A percentile compares a stretch with the other conserved stretches of the same genome.
Evolutionary conservation across 1,140 invertebrate species (phyloP).

Genomic region (Lordiphosa clarofinis): DNA sequence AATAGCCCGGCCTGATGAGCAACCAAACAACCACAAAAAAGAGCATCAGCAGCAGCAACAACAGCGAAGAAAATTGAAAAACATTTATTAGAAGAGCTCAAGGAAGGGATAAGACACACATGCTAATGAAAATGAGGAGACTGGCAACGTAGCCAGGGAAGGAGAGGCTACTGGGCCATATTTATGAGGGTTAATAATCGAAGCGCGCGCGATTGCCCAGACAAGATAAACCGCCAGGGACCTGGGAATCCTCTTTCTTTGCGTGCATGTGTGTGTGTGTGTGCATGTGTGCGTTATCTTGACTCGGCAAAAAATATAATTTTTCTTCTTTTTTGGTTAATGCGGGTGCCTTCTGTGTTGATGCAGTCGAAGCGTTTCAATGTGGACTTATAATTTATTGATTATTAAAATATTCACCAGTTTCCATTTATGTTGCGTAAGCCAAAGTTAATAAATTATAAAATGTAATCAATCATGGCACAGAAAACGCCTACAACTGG

Average conservation of each 20-base stretch:
- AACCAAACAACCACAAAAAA: constrained; percentile 8
- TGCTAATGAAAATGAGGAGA: constrained; percentile 57
- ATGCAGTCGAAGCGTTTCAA: not conserved
- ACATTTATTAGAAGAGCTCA: constrained; percentile 62
- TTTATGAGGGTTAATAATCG: constrained; percentile 77
- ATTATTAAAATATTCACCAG: constrained; percentile 50
- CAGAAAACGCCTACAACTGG: constrained; percentile 2
- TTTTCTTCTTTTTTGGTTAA: constrained; percentile 16
- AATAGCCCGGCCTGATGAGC: constrained; percentile 47
- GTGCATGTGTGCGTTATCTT: constrained; percentile 43
- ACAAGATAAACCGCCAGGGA: constrained; percentile 53
- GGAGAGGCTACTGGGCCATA: constrained; percentile 18
- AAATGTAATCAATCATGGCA: constrained; percentile 53
- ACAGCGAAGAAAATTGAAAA: constrained; percentile 72
- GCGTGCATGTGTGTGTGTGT: constrained; percentile 6
- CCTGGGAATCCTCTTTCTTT: constrained; percentile 9
- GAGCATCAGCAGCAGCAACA: constrained; percentile 31
- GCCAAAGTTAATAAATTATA: constrained; percentile 54
- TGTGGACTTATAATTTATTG: constrained; percentile 46
- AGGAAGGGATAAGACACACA: constrained; percentile 14
- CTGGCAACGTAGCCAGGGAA: constrained; percentile 19
- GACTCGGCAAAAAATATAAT: constrained; percentile 52
- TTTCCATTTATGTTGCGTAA: constrained; percentile 25
- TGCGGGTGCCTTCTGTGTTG: constrained; percentile 39
- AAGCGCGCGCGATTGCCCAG: constrained; percentile 52